phyloP scores from a whole-genome alignment of 2,113 vertebrate genomes.

The Beaufortia kweichowensis region DNA sequence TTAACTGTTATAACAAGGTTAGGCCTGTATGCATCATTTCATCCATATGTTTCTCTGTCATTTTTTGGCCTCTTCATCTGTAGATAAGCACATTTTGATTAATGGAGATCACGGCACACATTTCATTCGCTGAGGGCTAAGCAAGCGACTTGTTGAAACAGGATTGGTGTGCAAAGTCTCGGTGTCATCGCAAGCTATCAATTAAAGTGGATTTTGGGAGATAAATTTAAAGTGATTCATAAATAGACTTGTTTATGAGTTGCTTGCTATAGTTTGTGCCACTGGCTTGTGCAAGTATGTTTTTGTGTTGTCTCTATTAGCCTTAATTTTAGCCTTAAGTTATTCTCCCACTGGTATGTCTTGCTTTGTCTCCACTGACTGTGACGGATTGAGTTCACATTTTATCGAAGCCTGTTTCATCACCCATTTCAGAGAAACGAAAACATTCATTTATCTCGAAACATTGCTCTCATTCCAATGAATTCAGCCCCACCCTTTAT shows the following conservation, averaged over 20 bases:
- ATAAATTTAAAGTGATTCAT: slow-evolving; percentile 9
- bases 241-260: slow-evolving; percentile 10
- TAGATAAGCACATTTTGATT: slow-evolving; percentile 19
- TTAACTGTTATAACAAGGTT: slow-evolving; percentile 30
- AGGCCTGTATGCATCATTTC: slow-evolving; percentile 18
- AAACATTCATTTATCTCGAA: slow-evolving; percentile 14
- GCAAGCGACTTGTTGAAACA: slow-evolving; percentile 27
- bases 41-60: slow-evolving; percentile 31
- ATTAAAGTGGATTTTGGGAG: slow-evolving; percentile 31
- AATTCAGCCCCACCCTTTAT: not conserved
- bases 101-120: slow-evolving; percentile 7
- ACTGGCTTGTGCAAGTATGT: too few relatives aligned
- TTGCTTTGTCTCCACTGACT: slow-evolving; percentile 22
- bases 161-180: not conserved
- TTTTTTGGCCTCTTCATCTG: not conserved
- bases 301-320: slow-evolving; percentile 24
- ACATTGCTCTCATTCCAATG: slow-evolving; percentile 20
- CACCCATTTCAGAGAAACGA: slow-evolving; percentile 12
- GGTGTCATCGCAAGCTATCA: slow-evolving; percentile 26
- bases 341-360: slow-evolving; percentile 6
- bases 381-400: slow-evolving; percentile 32
- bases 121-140: slow-evolving; percentile 2
- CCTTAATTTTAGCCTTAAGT: slow-evolving; percentile 28
- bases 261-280: not conserved
- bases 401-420: slow-evolving; percentile 25